A percentile compares a stretch with the other conserved stretches of the same genome.
phyloP scores from a whole-genome alignment of 2,113 vertebrate species.

The Anhinga rufa region DNA sequence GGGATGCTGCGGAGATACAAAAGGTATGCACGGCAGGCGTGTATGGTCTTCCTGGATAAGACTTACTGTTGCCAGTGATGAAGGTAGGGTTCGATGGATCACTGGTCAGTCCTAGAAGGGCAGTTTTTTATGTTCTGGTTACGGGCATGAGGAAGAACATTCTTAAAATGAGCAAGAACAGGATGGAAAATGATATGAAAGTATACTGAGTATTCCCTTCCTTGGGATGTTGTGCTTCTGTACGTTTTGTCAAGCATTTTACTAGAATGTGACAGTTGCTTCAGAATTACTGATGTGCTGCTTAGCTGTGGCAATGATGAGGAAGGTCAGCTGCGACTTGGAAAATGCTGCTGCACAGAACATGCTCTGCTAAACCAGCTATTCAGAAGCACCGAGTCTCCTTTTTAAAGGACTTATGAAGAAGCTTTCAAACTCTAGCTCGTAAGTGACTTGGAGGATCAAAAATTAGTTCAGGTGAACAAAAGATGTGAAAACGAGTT shows the following conservation, averaged over 20 bases:
- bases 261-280: not conserved
- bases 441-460: not conserved
- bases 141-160: not conserved
- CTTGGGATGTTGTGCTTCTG: not conserved
- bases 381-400: not conserved
- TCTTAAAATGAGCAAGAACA: not conserved
- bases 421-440: constrained; percentile 20
- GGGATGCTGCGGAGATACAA: not conserved
- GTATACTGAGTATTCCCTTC: not conserved
- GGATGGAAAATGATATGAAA: not conserved
- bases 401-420: not conserved
- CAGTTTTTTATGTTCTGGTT: not conserved
- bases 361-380: not conserved
- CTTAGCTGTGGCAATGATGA: not conserved
- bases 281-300: not conserved
- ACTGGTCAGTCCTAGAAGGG: not conserved
- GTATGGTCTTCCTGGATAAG: rapidly evolving
- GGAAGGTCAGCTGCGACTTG: not conserved
- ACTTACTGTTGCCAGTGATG: not conserved
- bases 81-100: not conserved
- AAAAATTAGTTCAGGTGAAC: not conserved
- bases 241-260: not conserved
- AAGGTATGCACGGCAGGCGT: not conserved
- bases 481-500: not conserved
- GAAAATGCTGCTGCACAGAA: not conserved